Conservation (phyloP, 2,797 vertebrate genomes). For the Eutrigla gurnardus region DNA sequence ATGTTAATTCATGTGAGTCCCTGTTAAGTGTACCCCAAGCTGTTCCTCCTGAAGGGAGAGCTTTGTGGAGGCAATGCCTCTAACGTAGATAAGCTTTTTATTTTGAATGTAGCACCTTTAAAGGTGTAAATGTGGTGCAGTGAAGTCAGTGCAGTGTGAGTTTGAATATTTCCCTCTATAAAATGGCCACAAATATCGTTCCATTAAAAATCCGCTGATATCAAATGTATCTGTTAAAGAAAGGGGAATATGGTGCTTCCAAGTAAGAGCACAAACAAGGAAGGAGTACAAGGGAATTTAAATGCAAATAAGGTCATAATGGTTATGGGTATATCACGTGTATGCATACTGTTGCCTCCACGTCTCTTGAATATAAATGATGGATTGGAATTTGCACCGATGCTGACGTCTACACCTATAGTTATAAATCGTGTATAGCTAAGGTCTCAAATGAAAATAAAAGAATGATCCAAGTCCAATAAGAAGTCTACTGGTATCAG, state of each 20-base stretch:
- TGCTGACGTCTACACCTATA: background rate
- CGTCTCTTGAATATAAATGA: constrained; percentile 23
- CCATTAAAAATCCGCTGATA: background rate
- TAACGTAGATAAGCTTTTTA: background rate
- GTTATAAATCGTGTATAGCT: background rate
- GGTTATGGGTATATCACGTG: background rate
- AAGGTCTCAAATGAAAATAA: constrained; percentile 5
- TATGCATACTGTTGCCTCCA: constrained; percentile 9
- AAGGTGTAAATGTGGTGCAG: background rate
- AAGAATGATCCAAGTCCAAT: background rate
- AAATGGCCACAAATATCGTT: background rate
- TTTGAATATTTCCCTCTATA: background rate
- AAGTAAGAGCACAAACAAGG: background rate
- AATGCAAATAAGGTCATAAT: constrained; percentile 27
- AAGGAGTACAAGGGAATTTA: background rate
- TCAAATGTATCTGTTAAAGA: constrained; percentile 4
- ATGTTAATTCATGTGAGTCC: too few species aligned
- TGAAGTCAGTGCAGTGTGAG: background rate
- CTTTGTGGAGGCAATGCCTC: background rate
- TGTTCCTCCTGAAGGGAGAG: background rate
- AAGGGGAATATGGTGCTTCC: constrained; percentile 14
- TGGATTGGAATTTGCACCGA: background rate
- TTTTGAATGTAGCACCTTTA: background rate
- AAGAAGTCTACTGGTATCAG: background rate
- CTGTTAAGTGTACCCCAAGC: background rate